Conservation (phyloP, 2,113 vertebrate species). For the Sinocyclocheilus maitianheensis region DNA sequence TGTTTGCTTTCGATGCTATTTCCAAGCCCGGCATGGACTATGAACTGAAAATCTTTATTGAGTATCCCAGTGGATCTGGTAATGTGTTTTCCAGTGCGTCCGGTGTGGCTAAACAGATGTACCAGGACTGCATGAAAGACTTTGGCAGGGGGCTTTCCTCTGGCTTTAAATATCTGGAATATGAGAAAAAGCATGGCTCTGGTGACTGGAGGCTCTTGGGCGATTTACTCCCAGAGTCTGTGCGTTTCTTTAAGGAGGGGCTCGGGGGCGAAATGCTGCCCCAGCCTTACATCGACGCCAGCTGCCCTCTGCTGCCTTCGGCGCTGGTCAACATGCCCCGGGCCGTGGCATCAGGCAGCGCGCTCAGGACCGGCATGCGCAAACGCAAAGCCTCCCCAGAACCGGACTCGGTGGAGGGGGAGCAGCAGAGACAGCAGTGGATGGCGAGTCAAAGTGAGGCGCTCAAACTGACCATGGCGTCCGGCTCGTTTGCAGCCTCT, state of each 20-base stretch:
- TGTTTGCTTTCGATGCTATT: slow-evolving; percentile 91
- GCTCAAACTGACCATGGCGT: slow-evolving; percentile 84
- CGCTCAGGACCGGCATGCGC: slow-evolving; percentile 76
- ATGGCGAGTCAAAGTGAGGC: slow-evolving; percentile 87
- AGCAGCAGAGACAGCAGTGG: slow-evolving; percentile 88
- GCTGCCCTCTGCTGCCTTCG: slow-evolving; percentile 86
- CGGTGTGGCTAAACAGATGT: slow-evolving; percentile 95
- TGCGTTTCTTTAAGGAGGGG: slow-evolving; percentile 90
- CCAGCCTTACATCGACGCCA: slow-evolving; percentile 86
- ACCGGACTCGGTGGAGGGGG: slow-evolving; percentile 83
- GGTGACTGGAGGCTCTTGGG: slow-evolving; percentile 95
- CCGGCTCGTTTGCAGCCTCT: slow-evolving; percentile 79
- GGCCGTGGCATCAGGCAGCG: slow-evolving; percentile 73
- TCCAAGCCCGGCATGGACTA: slow-evolving; percentile 92
- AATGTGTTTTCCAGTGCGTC: slow-evolving; percentile 94
- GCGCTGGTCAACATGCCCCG: slow-evolving; percentile 83
- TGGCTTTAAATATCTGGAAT: slow-evolving; percentile 97
- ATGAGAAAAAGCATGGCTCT: slow-evolving; percentile 88
- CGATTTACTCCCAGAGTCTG: slow-evolving; percentile 87
- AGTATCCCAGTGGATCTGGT: slow-evolving; percentile 93
- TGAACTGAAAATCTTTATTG: slow-evolving; percentile 90
- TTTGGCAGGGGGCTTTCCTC: slow-evolving; percentile 90
- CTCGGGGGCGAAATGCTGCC: slow-evolving; percentile 89
- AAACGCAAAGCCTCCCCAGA: slow-evolving; percentile 88
- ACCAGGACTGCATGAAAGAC: slow-evolving; percentile 98